Percentiles rank a stretch among this genome's conserved stretches.
Evolutionary conservation across 2,113 vertebrate genomes (phyloP).

Genomic region (Scartelaos histophorus): DNA sequence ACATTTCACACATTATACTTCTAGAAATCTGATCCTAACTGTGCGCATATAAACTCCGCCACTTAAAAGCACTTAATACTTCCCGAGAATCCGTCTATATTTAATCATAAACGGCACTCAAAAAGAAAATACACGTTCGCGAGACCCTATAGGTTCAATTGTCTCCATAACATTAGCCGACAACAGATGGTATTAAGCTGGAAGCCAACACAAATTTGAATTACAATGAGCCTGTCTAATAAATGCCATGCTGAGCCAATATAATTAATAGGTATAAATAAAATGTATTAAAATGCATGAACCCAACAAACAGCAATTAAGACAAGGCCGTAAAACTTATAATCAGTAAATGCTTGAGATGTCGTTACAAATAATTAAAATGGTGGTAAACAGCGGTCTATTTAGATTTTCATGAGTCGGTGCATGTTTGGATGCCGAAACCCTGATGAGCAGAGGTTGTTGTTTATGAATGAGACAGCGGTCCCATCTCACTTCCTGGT

Average conservation of each 20-base stretch:
- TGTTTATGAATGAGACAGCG: not conserved
- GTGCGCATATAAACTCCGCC: no score
- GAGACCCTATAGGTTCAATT: not conserved
- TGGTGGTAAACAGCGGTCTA: not conserved
- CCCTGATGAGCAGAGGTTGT: not conserved
- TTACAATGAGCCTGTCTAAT: not conserved
- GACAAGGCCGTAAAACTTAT: not conserved
- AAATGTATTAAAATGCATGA: constrained; percentile 6
- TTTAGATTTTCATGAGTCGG: not conserved
- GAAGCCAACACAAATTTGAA: not conserved
- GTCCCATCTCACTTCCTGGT: constrained; percentile 1
- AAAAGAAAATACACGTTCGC: not conserved
- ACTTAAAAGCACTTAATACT: no score
- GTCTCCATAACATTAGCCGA: not conserved
- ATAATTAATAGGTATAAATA: not conserved
- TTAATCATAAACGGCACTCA: no score
- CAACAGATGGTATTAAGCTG: not conserved
- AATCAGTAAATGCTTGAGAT: not conserved
- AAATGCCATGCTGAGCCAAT: not conserved
- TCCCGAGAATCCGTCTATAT: no score
- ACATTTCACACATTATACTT: no score
- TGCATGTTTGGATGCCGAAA: not conserved
- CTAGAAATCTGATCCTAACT: no score
- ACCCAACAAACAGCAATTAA: not conserved
- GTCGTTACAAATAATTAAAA: not conserved